These are phyloP conservation scores for Melieria omissa DNA, from an alignment of 2,888 invertebrate genomes.

Conservation along the genomic window DNA sequence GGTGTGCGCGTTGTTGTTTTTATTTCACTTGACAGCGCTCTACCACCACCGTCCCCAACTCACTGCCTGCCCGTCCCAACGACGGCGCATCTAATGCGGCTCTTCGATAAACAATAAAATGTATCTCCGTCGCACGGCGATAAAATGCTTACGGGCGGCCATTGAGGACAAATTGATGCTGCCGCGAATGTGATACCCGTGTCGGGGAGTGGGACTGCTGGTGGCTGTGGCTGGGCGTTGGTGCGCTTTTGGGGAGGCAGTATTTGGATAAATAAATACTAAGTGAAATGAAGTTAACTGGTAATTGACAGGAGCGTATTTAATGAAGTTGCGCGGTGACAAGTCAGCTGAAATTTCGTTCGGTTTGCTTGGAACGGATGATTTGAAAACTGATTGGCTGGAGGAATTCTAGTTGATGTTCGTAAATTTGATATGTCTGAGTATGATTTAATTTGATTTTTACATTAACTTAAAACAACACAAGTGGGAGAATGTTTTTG, in stretches of 20 bases:
- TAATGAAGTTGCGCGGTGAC: constrained; percentile 19
- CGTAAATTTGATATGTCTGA: too few relatives aligned
- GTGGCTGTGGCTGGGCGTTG: background rate
- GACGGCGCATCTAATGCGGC: constrained; percentile 32
- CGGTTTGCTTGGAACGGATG: too few relatives aligned
- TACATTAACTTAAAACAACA: too few relatives aligned
- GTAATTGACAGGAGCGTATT: constrained; percentile 34
- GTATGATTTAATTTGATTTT: too few relatives aligned
- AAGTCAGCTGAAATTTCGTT: too few relatives aligned
- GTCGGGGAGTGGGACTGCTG: background rate
- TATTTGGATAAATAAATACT: constrained; percentile 25
- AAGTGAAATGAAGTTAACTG: constrained; percentile 30
- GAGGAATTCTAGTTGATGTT: too few relatives aligned
- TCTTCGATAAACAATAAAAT: constrained; percentile 58
- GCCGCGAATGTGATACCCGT: constrained; percentile 19
- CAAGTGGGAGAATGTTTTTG: too few relatives aligned
- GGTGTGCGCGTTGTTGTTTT: constrained; percentile 8
- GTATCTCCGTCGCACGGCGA: constrained; percentile 43
- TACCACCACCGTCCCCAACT: too few relatives aligned
- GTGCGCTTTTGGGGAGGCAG: background rate
- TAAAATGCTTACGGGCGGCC: constrained; percentile 42
- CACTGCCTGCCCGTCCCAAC: constrained; percentile 2
- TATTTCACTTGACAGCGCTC: background rate
- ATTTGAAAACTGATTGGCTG: too few relatives aligned
- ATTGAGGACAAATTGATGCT: constrained; percentile 31